Conservation (phyloP, 2,113 vertebrate species). For the Mesocricetus auratus region DNA sequence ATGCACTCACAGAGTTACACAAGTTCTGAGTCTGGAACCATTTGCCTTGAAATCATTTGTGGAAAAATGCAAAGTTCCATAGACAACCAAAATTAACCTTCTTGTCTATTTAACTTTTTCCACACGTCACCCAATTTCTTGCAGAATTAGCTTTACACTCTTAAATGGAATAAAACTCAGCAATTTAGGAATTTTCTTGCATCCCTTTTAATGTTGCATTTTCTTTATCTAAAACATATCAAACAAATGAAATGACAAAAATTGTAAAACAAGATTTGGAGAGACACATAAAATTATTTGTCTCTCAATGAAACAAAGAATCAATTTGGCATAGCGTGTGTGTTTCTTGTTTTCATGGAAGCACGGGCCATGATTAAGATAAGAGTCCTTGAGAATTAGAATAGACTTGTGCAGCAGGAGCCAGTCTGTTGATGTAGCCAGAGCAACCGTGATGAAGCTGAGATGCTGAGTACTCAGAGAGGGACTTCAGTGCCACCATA, state of each 20-base stretch:
- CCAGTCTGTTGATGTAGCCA: background rate
- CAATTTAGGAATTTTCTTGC: background rate
- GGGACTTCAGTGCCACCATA: background rate
- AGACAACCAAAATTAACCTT: background rate
- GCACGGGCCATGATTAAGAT: background rate
- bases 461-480: background rate
- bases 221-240: conserved; percentile 45
- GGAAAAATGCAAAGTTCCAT: background rate
- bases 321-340: background rate
- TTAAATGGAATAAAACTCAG: background rate
- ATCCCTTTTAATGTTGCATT: background rate
- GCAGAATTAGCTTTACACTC: background rate
- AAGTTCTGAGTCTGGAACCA: background rate
- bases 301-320: background rate
- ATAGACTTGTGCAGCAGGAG: background rate
- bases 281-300: background rate
- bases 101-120: background rate
- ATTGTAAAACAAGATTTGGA: background rate
- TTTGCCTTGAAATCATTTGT: background rate
- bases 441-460: background rate
- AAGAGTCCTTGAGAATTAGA: background rate
- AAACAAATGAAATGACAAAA: conserved; percentile 1
- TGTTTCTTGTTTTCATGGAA: background rate
- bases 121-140: background rate
- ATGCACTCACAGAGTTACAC: background rate